Evolutionary conservation across 2,888 invertebrate genomes (phyloP).

Genomic region (Acleris holmiana): DNA sequence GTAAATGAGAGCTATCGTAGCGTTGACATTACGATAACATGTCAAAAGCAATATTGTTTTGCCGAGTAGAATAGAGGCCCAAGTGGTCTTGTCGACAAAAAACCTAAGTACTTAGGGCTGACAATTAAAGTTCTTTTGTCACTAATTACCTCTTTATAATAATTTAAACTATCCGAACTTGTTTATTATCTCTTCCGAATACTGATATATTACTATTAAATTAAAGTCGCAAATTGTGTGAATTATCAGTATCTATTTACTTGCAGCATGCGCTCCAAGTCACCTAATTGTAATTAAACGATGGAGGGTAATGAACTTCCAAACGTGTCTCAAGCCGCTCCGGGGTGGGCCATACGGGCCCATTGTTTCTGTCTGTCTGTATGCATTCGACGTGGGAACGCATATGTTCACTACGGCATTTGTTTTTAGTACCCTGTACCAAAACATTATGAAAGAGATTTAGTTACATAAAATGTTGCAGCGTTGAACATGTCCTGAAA

Average conservation of each 20-base stretch:
- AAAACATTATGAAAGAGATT: slow-evolving; percentile 21
- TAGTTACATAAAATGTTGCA: neutral
- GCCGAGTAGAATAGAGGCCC: too few relatives aligned
- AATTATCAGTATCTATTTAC: neutral
- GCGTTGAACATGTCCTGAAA: neutral
- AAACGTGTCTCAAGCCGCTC: slow-evolving; percentile 49
- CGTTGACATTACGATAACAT: too few relatives aligned
- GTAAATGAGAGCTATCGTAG: too few relatives aligned
- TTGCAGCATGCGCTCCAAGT: slow-evolving; percentile 3
- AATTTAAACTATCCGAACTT: too few relatives aligned
- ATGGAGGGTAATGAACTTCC: slow-evolving; percentile 59
- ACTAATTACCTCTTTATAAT: too few relatives aligned
- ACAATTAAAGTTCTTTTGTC: too few relatives aligned
- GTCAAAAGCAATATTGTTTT: too few relatives aligned
- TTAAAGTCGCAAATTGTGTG: neutral
- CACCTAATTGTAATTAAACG: slow-evolving; percentile 30
- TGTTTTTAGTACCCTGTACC: slow-evolving; percentile 33
- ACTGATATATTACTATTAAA: too few relatives aligned
- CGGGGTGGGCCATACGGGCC: slow-evolving; percentile 80
- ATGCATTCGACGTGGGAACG: slow-evolving; percentile 70
- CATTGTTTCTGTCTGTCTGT: slow-evolving; percentile 67
- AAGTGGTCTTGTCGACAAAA: too few relatives aligned
- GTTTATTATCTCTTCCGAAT: too few relatives aligned
- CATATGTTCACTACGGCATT: slow-evolving; percentile 24
- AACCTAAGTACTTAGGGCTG: too few relatives aligned